Evolutionary conservation across 2,113 vertebrate genomes (phyloP).

Genomic region (Colius striatus): DNA sequence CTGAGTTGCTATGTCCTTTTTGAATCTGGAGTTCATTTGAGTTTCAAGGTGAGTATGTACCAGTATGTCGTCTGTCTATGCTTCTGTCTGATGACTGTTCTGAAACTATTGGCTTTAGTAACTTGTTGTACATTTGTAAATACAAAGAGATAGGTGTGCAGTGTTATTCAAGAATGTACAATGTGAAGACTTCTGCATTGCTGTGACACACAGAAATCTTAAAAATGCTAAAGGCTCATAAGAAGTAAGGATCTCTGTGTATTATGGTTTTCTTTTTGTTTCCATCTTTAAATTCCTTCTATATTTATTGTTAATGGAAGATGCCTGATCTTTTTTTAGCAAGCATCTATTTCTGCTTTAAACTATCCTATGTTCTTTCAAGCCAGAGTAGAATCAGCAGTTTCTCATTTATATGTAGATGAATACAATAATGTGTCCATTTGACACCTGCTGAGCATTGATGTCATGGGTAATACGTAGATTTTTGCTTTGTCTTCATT

Average conservation of each 20-base stretch:
- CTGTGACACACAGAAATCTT: not conserved
- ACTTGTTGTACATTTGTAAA: not conserved
- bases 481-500: constrained; percentile 9
- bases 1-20: not conserved
- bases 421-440: not conserved
- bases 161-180: not conserved
- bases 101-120: not conserved
- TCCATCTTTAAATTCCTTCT: not conserved
- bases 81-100: not conserved
- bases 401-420: constrained; percentile 1
- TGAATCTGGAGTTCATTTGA: not conserved
- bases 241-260: not conserved
- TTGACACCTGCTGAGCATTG: not conserved
- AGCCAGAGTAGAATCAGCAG: not conserved
- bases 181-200: not conserved
- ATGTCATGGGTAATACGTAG: not conserved
- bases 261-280: not conserved
- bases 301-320: not conserved
- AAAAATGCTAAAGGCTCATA: not conserved
- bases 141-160: rapidly evolving
- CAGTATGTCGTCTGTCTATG: not conserved
- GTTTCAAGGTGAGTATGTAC: not conserved
- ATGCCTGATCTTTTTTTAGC: not conserved
- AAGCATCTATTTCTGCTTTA: not conserved
- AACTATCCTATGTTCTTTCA: not conserved